Evolutionary conservation across 2,113 vertebrate species (phyloP).

Genomic region (Scomber colias): DNA sequence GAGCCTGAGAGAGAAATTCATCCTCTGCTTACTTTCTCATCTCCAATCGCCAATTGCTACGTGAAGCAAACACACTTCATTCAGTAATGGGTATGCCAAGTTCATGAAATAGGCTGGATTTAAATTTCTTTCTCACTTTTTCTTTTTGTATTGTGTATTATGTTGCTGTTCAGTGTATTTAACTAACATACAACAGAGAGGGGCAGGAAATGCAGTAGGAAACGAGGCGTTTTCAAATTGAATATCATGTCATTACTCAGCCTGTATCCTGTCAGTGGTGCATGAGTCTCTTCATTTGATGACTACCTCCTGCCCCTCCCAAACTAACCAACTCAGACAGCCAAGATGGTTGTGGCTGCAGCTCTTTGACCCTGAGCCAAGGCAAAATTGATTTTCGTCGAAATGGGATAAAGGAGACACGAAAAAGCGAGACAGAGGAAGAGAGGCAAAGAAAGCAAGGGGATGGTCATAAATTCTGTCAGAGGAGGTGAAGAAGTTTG

Average conservation of each 20-base stretch:
- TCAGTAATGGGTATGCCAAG: background rate
- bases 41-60: no score
- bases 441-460: background rate
- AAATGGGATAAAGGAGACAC: constrained; percentile 53
- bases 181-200: background rate
- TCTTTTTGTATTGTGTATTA: background rate
- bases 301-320: constrained; percentile 53
- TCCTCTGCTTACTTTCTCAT: no score
- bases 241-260: constrained; percentile 33
- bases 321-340: constrained; percentile 46
- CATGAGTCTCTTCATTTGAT: constrained; percentile 47
- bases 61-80: background rate
- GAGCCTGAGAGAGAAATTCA: no score
- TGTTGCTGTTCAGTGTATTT: background rate
- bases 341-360: constrained; percentile 45
- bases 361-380: constrained; percentile 65
- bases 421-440: constrained; percentile 4
- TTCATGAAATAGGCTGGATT: background rate
- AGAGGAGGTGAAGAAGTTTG: constrained; percentile 22
- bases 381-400: constrained; percentile 69
- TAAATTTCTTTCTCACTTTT: background rate
- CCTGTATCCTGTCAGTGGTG: constrained; percentile 40
- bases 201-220: constrained; percentile 10
- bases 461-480: constrained; percentile 22
- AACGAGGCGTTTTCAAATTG: constrained; percentile 25